Base-by-base conservation (phyloP, 2,888 invertebrate species). In the Plusia festucae region DNA sequence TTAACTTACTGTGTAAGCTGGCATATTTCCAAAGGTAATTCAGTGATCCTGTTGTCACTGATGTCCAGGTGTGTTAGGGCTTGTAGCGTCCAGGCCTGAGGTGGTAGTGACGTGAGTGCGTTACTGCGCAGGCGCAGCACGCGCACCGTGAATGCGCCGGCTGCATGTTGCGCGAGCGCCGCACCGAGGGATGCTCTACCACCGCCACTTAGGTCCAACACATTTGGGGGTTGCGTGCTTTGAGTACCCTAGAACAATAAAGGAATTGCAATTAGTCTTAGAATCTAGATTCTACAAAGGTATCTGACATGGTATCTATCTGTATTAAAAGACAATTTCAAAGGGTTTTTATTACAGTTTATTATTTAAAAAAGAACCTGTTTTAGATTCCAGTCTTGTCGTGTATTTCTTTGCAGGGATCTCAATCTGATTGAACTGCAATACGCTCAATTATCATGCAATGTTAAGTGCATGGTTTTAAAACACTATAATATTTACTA, bases 11-110 rank as follows among this genome's bases (percentile, higher is more conserved):
- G 93, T 53, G 86, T 86, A 24, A 95, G 87, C 57, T 89, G 95
- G 81, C 93, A 94, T 83, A 97, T 96, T 86, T 96, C 97, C 53
- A 95, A 90, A 0, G 97, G 97, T 65, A 97, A 88, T 68, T 96
- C 95, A 60, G 95, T 89, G 76, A 97, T 95, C 76, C 95, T 95
- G 86, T 97, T 97, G 83, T 97, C 96, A 55, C 97, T 96, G 73
- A 97, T 90, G 87, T 97, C 97, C 63, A 97, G 94, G 65, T 96
- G 95, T 46, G 96, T 96, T 70, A 97, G 90, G 1, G 96, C 93
- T n/a, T 91, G 91, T 68, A 97, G 90, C 60, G 95, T 93, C 84
- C 97, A 93, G 62, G 97, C 89, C 79, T 96, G 96, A 24, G 90
- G 86, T 0, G 97, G 97, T 69, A 97, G 90, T 32, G 93, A 87